These are phyloP conservation scores for Synaphobranchus kaupii DNA, from an alignment of 2,797 vertebrate genomes.

Conservation along the genomic window DNA sequence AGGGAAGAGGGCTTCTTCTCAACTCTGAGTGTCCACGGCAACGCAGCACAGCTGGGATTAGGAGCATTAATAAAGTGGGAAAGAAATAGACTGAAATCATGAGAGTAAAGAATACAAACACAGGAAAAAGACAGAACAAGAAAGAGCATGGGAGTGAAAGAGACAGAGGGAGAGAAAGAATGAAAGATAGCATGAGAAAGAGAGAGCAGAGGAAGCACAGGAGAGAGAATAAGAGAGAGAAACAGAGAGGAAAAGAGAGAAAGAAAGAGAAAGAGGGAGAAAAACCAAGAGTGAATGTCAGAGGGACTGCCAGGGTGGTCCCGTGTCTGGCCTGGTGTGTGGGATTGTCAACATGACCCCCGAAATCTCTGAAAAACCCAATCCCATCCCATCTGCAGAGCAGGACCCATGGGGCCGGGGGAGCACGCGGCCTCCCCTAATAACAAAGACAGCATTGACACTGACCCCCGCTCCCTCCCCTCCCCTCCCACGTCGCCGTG, in stretches of 20 bases:
- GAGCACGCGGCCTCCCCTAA: constrained; percentile 34
- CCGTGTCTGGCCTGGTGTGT: constrained; percentile 39
- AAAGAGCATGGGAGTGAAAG: constrained; percentile 30
- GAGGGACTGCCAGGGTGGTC: constrained; percentile 64
- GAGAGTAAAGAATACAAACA: no score
- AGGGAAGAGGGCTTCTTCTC: background rate
- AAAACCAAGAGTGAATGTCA: constrained; percentile 9
- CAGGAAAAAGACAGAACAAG: background rate
- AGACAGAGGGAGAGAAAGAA: background rate
- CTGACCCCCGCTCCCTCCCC: constrained; percentile 25
- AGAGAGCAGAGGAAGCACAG: background rate
- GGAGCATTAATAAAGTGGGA: no score
- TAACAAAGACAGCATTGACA: constrained; percentile 50
- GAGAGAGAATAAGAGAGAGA: background rate
- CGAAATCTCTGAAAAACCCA: constrained; percentile 43
- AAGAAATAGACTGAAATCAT: no score
- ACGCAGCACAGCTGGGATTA: no score
- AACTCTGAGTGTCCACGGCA: background rate
- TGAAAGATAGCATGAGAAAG: background rate
- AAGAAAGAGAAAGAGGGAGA: constrained; percentile 24
- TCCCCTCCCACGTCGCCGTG: background rate
- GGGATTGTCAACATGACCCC: constrained; percentile 55
- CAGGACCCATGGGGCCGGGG: constrained; percentile 15
- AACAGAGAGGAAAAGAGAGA: background rate
- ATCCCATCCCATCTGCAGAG: constrained; percentile 42